Evolutionary conservation across 1,140 invertebrate species (phyloP).

Genomic region (Epicauta chinensis): DNA sequence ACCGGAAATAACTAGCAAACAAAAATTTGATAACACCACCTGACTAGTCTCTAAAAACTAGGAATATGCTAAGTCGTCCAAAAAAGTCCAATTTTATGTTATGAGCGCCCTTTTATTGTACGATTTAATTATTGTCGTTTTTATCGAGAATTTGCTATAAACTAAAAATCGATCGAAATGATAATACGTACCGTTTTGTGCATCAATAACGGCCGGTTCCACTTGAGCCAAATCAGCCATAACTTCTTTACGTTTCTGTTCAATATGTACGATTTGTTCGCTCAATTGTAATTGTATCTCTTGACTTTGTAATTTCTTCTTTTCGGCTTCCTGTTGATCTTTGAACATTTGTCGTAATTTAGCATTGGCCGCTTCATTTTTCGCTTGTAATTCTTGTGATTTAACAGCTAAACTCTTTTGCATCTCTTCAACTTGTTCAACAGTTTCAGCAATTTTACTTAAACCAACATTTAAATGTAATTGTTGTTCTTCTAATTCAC

Average conservation of each 20-base stretch:
- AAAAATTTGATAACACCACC: no score
- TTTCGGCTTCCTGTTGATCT: conserved; percentile 99
- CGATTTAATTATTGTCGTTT: no score
- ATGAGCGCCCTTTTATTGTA: no score
- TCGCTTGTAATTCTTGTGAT: conserved; percentile 89
- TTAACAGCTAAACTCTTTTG: conserved; percentile 98
- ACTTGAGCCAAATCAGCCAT: conserved; percentile 93
- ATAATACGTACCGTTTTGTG: conserved; percentile 83
- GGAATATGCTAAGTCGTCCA: no score
- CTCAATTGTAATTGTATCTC: conserved; percentile 91
- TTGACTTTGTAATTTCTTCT: conserved; percentile 97
- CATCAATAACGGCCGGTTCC: conserved; percentile 97
- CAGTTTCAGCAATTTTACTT: conserved; percentile 98
- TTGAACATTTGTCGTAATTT: conserved; percentile 99
- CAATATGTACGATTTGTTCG: conserved; percentile 86
- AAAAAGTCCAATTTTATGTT: no score
- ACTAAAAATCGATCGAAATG: conserved; percentile 8
- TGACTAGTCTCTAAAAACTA: no score
- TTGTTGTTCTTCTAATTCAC: conserved; percentile 97
- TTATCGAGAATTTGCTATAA: no score
- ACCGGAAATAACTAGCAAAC: no score
- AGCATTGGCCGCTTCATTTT: conserved; percentile 97
- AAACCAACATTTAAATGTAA: conserved; percentile 98
- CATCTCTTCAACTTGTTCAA: conserved; percentile 99
- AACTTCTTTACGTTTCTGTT: conserved; percentile 86